A percentile compares a stretch with the other conserved stretches of the same genome.
These are phyloP conservation scores for Lepisosteus osseus DNA, from an alignment of 2,113 vertebrate genomes.

Conservation along the genomic window DNA sequence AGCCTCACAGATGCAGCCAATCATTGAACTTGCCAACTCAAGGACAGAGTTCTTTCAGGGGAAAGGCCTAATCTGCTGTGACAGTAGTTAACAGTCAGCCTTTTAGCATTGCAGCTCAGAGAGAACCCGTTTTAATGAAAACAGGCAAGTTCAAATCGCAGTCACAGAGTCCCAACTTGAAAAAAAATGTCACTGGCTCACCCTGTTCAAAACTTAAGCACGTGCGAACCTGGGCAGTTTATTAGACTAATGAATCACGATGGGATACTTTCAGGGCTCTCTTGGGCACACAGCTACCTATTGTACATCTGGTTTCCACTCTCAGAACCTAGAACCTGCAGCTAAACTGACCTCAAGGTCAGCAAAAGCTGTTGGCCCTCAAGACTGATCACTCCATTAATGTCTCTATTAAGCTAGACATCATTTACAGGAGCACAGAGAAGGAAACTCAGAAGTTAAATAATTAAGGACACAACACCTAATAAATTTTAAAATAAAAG, in stretches of 20 bases:
- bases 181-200: constrained; percentile 46
- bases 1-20: constrained; percentile 22
- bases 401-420: constrained; percentile 18
- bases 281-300: constrained; percentile 39
- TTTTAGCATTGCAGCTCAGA: constrained; percentile 45
- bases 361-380: constrained; percentile 40
- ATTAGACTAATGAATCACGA: constrained; percentile 59
- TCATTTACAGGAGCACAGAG: constrained; percentile 20
- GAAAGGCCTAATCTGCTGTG: constrained; percentile 41
- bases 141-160: constrained; percentile 44
- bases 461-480: constrained; percentile 4
- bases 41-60: constrained; percentile 1
- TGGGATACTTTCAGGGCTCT: constrained; percentile 42
- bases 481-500: too few relatives aligned
- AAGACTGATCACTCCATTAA: constrained; percentile 24
- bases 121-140: constrained; percentile 34
- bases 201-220: constrained; percentile 55
- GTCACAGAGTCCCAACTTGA: constrained; percentile 41
- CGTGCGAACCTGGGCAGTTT: constrained; percentile 41
- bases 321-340: constrained; percentile 65
- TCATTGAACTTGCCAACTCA: constrained; percentile 11
- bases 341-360: constrained; percentile 61
- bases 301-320: constrained; percentile 58
- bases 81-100: constrained; percentile 48
- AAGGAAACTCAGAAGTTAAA: constrained; percentile 26